phyloP scores from a whole-genome alignment of 1,140 invertebrate genomes.

The Drosophila punjabiensis region DNA sequence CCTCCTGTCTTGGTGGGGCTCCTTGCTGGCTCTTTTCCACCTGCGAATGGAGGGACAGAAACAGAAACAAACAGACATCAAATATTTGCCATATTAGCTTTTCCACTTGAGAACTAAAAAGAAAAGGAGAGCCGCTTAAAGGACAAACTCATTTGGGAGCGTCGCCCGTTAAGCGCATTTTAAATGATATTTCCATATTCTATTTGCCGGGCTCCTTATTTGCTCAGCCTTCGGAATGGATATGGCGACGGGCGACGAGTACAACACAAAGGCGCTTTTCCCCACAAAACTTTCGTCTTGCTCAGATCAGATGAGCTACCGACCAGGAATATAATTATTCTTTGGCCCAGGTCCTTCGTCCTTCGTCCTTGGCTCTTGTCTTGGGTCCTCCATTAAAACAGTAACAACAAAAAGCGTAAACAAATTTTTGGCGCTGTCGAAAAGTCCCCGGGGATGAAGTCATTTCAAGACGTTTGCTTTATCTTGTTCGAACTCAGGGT shows the following conservation, averaged over 20 bases:
- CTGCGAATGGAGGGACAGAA: conserved; percentile 29
- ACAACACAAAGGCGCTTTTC: conserved; percentile 11
- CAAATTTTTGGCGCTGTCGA: conserved; percentile 51
- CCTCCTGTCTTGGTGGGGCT: neutral
- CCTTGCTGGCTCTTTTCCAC: neutral
- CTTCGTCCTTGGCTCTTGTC: neutral
- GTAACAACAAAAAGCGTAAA: conserved; percentile 26
- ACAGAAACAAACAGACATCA: conserved; percentile 32
- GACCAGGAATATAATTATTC: conserved; percentile 44
- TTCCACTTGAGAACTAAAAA: conserved; percentile 14
- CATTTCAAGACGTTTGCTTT: conserved; percentile 55
- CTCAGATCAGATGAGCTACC: conserved; percentile 32
- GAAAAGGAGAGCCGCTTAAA: neutral
- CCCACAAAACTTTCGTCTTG: conserved; percentile 32
- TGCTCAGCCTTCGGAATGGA: conserved; percentile 2
- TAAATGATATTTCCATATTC: conserved; percentile 62
- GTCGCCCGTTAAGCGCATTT: conserved; percentile 21
- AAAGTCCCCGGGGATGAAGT: conserved; percentile 60
- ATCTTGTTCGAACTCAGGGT: conserved; percentile 7
- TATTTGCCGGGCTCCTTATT: conserved; percentile 28
- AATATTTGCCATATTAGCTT: conserved; percentile 54
- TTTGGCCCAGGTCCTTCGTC: conserved; percentile 1
- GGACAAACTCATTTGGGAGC: conserved; percentile 17
- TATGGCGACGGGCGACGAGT: neutral
- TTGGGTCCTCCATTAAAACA: conserved; percentile 20